Conservation (phyloP, 2,888 invertebrate species). For the Orchestes rusci region DNA sequence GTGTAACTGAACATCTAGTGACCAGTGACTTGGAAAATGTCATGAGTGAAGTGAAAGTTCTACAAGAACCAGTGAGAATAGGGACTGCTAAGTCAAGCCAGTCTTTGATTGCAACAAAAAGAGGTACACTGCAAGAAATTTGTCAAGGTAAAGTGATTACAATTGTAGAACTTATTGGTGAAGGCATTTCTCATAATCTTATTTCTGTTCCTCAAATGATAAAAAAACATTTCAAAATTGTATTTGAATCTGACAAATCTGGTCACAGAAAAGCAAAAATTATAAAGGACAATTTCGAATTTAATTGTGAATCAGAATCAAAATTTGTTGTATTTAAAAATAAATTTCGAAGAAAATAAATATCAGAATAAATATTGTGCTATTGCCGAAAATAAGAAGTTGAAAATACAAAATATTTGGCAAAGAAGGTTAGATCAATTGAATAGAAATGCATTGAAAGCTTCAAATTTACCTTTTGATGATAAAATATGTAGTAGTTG, state of each 20-base stretch:
- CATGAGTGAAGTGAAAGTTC: background rate
- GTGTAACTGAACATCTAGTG: slow-evolving; percentile 3
- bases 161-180: slow-evolving; percentile 10
- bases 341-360: background rate
- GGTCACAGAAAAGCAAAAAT: no score
- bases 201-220: slow-evolving; percentile 13
- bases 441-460: background rate
- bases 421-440: background rate
- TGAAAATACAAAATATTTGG: background rate
- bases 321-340: slow-evolving; percentile 15
- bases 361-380: background rate
- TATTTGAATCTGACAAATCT: slow-evolving; percentile 1
- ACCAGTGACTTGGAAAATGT: background rate
- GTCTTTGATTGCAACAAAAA: no score
- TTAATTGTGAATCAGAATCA: slow-evolving; percentile 8
- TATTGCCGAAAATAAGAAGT: background rate
- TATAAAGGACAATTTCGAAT: no score
- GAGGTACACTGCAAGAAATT: background rate
- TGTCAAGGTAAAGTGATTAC: slow-evolving; percentile 11
- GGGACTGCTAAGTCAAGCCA: background rate
- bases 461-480: background rate
- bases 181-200: slow-evolving; percentile 12
- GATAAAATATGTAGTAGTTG: background rate
- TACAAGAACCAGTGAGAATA: background rate
- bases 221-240: slow-evolving; percentile 11